phyloP scores from a whole-genome alignment of 2,113 vertebrate species.

The Gavia stellata region DNA sequence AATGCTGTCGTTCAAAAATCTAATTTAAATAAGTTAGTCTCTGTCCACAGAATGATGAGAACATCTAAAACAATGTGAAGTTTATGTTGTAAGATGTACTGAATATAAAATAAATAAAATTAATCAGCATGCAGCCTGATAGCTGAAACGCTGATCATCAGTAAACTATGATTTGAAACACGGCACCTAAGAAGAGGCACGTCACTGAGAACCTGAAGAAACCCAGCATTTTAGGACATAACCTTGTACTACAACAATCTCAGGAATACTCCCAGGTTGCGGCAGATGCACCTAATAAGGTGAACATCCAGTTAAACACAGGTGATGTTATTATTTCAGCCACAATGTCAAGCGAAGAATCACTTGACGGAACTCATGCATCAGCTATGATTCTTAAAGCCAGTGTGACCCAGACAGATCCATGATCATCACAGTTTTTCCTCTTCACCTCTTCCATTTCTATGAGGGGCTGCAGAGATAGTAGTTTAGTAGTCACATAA shows the following conservation, averaged over 20 bases:
- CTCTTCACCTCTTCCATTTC: not conserved
- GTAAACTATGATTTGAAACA: not conserved
- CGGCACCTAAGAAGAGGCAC: not conserved
- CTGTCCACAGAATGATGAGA: slow-evolving; percentile 14
- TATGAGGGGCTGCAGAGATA: not conserved
- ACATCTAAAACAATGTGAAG: not conserved
- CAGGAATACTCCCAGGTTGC: not conserved
- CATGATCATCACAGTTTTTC: not conserved
- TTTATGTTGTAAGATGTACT: not conserved
- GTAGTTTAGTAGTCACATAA: not conserved
- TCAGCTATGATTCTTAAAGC: not conserved
- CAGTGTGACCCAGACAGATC: not conserved
- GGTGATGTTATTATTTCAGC: not conserved
- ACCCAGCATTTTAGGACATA: not conserved
- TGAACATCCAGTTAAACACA: not conserved
- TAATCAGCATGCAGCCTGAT: not conserved
- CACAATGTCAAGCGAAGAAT: not conserved
- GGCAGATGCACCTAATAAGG: not conserved
- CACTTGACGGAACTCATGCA: not conserved
- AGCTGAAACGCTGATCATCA: not conserved
- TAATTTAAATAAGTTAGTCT: slow-evolving; percentile 28
- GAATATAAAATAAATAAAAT: slow-evolving; percentile 24
- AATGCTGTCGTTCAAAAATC: slow-evolving; percentile 3
- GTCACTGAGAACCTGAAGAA: not conserved
- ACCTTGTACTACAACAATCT: not conserved